Percentiles rank a stretch among this genome's conserved stretches.
Evolutionary conservation across 2,888 invertebrate genomes (phyloP).

Genomic region (Drosophila greeni): DNA sequence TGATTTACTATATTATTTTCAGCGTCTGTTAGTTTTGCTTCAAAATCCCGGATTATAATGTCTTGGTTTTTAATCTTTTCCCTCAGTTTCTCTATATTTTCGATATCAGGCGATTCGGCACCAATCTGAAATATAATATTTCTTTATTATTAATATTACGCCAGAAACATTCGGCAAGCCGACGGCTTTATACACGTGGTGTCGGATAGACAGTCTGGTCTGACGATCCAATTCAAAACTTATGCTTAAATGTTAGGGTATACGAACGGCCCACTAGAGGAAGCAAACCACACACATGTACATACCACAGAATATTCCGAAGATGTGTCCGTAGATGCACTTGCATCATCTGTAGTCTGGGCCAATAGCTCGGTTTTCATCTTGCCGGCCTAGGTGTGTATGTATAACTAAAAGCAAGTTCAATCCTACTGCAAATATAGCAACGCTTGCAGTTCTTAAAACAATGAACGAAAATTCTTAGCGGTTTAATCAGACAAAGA

Average conservation of each 20-base stretch:
- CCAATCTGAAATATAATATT: background rate
- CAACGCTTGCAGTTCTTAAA: background rate
- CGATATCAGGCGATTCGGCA: background rate
- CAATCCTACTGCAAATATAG: background rate
- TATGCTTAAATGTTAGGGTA: background rate
- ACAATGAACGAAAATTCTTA: background rate
- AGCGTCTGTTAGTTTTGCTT: background rate
- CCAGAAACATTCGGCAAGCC: background rate
- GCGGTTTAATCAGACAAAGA: background rate
- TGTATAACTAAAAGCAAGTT: background rate
- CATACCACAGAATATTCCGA: constrained; percentile 1
- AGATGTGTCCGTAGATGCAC: background rate
- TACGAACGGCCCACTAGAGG: no score
- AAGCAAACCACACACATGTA: background rate
- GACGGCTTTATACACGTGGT: background rate
- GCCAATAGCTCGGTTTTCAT: background rate
- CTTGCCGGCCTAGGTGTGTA: background rate
- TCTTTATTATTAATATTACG: no score
- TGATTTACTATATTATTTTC: background rate
- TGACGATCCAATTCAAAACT: background rate
- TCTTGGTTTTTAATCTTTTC: background rate
- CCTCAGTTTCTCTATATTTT: background rate
- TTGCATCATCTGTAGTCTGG: background rate
- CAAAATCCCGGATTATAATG: background rate
- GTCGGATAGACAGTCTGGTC: background rate